These are phyloP conservation scores for Pseudomyrmex gracilis DNA, from an alignment of 1,140 invertebrate species.

Conservation along the genomic window DNA sequence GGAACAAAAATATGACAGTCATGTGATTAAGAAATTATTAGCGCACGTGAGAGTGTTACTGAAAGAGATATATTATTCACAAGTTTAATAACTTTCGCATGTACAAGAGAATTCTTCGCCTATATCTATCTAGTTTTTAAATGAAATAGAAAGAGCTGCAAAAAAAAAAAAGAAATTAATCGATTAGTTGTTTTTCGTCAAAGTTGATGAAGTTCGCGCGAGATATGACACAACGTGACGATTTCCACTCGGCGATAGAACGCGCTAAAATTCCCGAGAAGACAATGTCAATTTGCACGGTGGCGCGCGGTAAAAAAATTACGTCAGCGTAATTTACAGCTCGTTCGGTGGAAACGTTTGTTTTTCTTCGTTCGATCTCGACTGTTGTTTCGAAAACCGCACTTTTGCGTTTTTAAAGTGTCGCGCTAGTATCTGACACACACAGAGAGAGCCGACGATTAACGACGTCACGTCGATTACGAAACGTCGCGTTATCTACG, in stretches of 20 bases:
- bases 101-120: not conserved
- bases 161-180: not conserved
- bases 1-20: not conserved
- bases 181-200: not conserved
- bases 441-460: not conserved
- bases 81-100: slow-evolving; percentile 11
- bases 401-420: no score
- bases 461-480: slow-evolving; percentile 19
- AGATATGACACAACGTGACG: no score
- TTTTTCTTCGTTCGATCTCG: not conserved
- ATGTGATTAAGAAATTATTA: no score
- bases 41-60: no score
- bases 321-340: slow-evolving; percentile 28
- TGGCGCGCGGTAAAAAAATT: no score
- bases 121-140: no score
- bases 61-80: no score
- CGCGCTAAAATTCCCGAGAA: not conserved
- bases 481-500: slow-evolving; percentile 32
- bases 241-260: no score
- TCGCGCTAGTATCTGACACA: not conserved
- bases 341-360: not conserved
- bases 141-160: not conserved
- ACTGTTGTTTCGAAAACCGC: not conserved
- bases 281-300: slow-evolving; percentile 17
- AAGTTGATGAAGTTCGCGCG: not conserved